These are phyloP conservation scores for Kryptolebias ocellatus DNA, from an alignment of 2,797 vertebrate species.

Conservation along the genomic window DNA sequence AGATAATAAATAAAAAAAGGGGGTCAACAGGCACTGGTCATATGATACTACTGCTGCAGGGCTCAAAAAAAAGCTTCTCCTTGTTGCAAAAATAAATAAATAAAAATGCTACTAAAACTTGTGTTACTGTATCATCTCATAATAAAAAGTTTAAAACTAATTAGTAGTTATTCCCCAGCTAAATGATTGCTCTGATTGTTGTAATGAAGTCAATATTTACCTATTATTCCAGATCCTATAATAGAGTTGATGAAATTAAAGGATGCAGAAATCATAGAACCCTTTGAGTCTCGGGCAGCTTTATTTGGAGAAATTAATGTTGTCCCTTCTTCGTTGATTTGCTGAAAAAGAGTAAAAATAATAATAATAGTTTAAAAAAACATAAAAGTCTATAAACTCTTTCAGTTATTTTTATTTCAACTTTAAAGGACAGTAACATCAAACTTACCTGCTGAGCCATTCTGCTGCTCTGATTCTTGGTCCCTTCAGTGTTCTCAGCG, in stretches of 20 bases:
- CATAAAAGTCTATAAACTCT: not conserved
- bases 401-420: not conserved
- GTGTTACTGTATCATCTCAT: slow-evolving; percentile 4
- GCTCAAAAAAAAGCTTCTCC: slow-evolving; percentile 36
- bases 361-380: not conserved
- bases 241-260: slow-evolving; percentile 98
- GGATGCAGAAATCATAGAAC: slow-evolving; percentile 82
- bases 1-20: not conserved
- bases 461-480: slow-evolving; percentile 8
- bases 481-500: slow-evolving; percentile 5
- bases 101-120: not conserved
- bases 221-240: slow-evolving; percentile 93
- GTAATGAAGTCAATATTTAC: slow-evolving; percentile 60
- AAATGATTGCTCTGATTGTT: too few relatives aligned
- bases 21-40: slow-evolving; percentile 66
- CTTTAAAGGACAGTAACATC: not conserved
- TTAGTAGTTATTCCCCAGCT: not conserved
- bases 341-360: slow-evolving; percentile 55
- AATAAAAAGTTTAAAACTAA: not conserved
- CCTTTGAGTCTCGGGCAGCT: slow-evolving; percentile 46
- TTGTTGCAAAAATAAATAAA: slow-evolving; percentile 21
- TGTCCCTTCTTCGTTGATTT: slow-evolving; percentile 76
- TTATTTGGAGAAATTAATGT: slow-evolving; percentile 73
- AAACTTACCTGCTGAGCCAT: slow-evolving; percentile 68
- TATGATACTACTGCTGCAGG: slow-evolving; percentile 63